Evolutionary conservation across 2,797 vertebrate species (phyloP).

Genomic region (Tapera naevia): DNA sequence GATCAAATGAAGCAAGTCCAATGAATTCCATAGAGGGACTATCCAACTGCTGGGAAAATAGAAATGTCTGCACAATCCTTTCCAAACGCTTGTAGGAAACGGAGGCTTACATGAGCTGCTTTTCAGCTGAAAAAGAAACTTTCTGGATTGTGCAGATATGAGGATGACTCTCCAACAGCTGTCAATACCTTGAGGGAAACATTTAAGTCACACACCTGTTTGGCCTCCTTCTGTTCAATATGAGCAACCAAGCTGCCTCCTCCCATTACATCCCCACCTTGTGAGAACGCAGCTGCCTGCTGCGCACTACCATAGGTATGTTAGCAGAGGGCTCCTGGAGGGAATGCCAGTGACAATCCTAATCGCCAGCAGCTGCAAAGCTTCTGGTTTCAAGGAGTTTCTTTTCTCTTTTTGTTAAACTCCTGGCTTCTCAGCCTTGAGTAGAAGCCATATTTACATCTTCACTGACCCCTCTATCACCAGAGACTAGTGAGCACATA

Average conservation of each 20-base stretch:
- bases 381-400: background rate
- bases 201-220: constrained; percentile 3
- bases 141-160: background rate
- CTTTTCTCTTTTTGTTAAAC: background rate
- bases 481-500: background rate
- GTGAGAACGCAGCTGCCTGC: constrained; percentile 20
- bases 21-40: background rate
- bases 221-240: background rate
- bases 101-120: background rate
- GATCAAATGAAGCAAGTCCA: background rate
- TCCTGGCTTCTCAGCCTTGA: background rate
- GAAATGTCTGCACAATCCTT: background rate
- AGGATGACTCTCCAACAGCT: constrained; percentile 6
- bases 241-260: background rate
- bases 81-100: background rate
- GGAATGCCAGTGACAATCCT: background rate
- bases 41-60: background rate
- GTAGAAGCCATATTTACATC: background rate
- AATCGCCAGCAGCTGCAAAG: constrained; percentile 33
- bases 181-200: constrained; percentile 1
- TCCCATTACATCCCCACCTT: background rate
- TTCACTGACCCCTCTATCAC: background rate
- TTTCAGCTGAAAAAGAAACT: background rate
- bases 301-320: background rate
- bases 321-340: background rate